Conservation (phyloP, 2,888 invertebrate species). For the Pharmacophagus antenor region DNA sequence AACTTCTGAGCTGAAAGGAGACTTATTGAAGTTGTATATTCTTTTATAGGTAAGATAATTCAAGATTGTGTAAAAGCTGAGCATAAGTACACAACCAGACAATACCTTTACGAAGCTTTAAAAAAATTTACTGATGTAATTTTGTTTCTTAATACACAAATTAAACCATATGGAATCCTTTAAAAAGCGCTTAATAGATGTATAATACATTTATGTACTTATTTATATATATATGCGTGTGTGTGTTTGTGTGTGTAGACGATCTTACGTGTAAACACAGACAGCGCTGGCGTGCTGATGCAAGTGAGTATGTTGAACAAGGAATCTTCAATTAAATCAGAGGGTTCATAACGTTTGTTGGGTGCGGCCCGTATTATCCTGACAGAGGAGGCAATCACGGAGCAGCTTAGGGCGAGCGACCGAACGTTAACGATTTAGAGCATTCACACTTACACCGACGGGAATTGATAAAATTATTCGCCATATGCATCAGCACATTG, state of each 20-base stretch:
- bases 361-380: conserved; percentile 63
- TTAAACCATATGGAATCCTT: too few species aligned
- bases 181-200: too few species aligned
- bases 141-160: too few species aligned
- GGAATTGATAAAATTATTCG: conserved; percentile 32
- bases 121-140: too few species aligned
- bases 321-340: conserved; percentile 75
- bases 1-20: background rate
- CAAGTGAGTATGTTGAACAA: conserved; percentile 45
- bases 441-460: conserved; percentile 33
- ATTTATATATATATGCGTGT: too few species aligned
- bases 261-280: conserved; percentile 23
- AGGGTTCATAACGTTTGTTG: conserved; percentile 65
- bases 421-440: conserved; percentile 53
- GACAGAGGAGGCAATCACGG: conserved; percentile 64
- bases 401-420: conserved; percentile 49
- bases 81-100: background rate
- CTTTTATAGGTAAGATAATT: conserved; percentile 35
- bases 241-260: conserved; percentile 17
- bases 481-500: background rate
- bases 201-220: too few species aligned
- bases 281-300: conserved; percentile 30
- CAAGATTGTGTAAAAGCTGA: background rate
- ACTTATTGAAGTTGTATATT: conserved; percentile 18
- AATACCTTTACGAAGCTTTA: background rate